Percentiles rank a stretch among this genome's conserved stretches.
phyloP scores from a whole-genome alignment of 2,888 invertebrate genomes.

The Hyles lineata region DNA sequence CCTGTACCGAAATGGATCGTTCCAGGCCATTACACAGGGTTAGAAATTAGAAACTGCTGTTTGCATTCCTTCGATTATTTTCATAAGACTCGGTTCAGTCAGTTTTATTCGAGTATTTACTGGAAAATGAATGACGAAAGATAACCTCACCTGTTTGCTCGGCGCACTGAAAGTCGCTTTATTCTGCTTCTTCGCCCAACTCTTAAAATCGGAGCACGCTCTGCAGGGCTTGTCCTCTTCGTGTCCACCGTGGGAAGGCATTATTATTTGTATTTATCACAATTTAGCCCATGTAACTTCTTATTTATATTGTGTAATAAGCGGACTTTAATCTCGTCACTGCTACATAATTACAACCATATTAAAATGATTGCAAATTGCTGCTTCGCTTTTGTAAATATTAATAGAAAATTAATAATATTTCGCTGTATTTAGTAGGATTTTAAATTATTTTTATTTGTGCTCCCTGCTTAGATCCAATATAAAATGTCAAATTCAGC shows the following conservation, averaged over 20 bases:
- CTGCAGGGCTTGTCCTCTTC: conserved; percentile 86
- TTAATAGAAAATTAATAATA: background rate
- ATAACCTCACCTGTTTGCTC: conserved; percentile 66
- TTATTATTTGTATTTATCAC: conserved; percentile 47
- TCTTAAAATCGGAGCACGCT: conserved; percentile 89
- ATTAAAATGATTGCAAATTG: background rate
- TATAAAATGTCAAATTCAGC: conserved; percentile 32
- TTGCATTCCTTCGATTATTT: background rate
- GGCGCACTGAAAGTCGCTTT: conserved; percentile 54
- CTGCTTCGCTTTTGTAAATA: background rate
- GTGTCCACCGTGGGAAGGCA: conserved; percentile 66
- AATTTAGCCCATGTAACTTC: conserved; percentile 48
- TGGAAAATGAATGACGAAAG: conserved; percentile 43
- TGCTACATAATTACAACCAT: background rate
- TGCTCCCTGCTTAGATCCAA: background rate
- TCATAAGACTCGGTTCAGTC: background rate
- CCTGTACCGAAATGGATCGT: too few relatives aligned
- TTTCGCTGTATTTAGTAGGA: background rate
- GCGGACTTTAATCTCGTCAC: conserved; percentile 26
- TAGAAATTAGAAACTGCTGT: background rate
- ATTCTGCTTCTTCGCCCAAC: conserved; percentile 88
- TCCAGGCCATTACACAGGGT: background rate
- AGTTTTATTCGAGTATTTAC: conserved; percentile 21
- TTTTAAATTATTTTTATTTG: conserved; percentile 1
- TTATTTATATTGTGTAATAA: conserved; percentile 56